Conservation (phyloP, 2,797 vertebrate genomes). For the Thunnus albacares region DNA sequence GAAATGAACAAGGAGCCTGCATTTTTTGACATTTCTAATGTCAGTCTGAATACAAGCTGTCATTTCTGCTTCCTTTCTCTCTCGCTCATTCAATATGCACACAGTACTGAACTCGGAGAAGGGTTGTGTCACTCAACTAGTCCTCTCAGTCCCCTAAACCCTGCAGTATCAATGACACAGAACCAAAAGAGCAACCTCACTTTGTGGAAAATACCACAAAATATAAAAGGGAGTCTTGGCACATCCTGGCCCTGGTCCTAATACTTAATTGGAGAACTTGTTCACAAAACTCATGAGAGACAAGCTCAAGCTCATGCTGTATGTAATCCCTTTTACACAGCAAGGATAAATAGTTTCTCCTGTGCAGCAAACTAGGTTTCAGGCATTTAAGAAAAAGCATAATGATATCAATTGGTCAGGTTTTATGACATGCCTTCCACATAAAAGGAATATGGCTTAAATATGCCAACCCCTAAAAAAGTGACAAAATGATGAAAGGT, state of each 20-base stretch:
- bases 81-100: background rate
- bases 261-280: too few species aligned
- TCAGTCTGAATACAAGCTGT: background rate
- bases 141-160: background rate
- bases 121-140: background rate
- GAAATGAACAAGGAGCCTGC: background rate
- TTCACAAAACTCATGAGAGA: background rate
- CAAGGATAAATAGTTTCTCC: background rate
- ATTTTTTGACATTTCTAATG: background rate
- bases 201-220: background rate
- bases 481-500: conserved; percentile 15
- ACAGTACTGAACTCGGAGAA: background rate
- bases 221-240: background rate
- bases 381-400: background rate
- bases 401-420: conserved; percentile 1
- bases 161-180: background rate
- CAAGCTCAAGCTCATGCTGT: background rate
- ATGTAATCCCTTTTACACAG: background rate
- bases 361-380: background rate
- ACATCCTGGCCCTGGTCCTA: background rate
- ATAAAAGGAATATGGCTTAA: background rate
- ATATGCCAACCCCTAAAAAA: conserved; percentile 8
- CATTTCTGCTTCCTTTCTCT: background rate
- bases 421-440: background rate
- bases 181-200: background rate